These are phyloP conservation scores for Rhodinocichla rosea DNA, from an alignment of 2,113 vertebrate genomes.

Conservation along the genomic window DNA sequence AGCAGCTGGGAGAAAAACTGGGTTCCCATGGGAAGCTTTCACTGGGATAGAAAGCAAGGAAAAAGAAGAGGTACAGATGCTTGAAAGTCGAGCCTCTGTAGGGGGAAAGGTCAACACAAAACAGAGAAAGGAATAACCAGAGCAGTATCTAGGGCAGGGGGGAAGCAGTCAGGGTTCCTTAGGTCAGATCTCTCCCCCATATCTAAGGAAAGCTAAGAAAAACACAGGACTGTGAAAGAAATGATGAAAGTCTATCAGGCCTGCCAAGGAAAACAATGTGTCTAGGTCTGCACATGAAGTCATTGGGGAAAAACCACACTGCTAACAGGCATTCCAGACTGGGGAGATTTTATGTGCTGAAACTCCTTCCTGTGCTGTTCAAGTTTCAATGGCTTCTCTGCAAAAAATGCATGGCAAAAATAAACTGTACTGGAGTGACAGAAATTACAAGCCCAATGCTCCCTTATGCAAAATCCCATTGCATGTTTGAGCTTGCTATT, in stretches of 20 bases:
- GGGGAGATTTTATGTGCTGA: background rate
- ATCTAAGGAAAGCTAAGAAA: conserved; percentile 23
- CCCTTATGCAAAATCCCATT: background rate
- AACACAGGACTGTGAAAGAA: background rate
- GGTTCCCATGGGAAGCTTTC: background rate
- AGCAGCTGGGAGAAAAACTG: background rate
- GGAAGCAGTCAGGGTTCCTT: background rate
- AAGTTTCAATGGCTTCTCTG: background rate
- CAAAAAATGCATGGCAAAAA: background rate
- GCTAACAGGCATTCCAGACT: background rate
- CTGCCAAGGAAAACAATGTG: background rate
- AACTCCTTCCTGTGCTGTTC: background rate
- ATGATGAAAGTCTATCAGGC: background rate
- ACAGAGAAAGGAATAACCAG: background rate
- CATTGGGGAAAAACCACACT: background rate
- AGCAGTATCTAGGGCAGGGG: background rate
- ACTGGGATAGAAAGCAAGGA: background rate
- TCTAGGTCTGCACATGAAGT: background rate
- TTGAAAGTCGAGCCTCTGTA: background rate
- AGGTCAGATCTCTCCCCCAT: background rate
- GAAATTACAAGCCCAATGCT: background rate
- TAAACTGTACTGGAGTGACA: background rate
- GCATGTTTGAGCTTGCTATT: background rate
- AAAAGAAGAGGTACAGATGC: background rate
- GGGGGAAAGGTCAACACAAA: background rate